Evolutionary conservation across 92 coral and sea anemone genomes (phyloP).

Genomic region (Plumapathes pennacea): DNA sequence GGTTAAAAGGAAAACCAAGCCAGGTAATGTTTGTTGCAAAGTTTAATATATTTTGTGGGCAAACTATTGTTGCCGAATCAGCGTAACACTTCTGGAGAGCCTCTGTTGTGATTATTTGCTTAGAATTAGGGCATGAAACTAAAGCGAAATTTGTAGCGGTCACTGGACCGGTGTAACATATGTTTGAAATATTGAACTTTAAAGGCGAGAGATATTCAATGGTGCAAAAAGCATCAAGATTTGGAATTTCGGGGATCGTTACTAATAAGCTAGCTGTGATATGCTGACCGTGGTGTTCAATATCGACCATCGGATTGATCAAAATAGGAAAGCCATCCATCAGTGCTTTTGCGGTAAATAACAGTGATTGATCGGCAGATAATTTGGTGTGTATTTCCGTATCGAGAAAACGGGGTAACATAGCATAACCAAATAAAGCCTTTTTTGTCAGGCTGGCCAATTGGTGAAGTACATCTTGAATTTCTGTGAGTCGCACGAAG

Average conservation of each 20-base stretch:
- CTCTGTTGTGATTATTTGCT: conserved; percentile 3
- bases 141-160: conserved; percentile 11
- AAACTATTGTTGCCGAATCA: conserved; percentile 2
- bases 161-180: conserved; percentile 30
- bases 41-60: conserved; percentile 16
- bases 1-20: conserved; percentile 33
- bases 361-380: background rate
- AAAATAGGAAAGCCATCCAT: conserved; percentile 21
- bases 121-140: conserved; percentile 17
- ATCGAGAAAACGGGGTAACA: conserved; percentile 13
- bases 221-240: conserved; percentile 11
- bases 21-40: conserved; percentile 21
- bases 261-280: conserved; percentile 2
- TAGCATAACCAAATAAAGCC: conserved; percentile 7
- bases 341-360: conserved; percentile 8
- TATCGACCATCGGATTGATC: conserved; percentile 23
- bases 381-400: conserved; percentile 5
- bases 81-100: conserved; percentile 15
- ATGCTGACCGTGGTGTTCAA: conserved; percentile 20
- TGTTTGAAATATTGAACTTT: conserved; percentile 30
- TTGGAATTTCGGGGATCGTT: conserved; percentile 8
- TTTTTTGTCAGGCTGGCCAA: conserved; percentile 5
- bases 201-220: conserved; percentile 27
- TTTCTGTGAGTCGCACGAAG: conserved; percentile 3
- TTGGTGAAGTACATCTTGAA: conserved; percentile 14